These are phyloP conservation scores for Dryomyza anilis DNA, from an alignment of 2,888 invertebrate species.

Conservation along the genomic window DNA sequence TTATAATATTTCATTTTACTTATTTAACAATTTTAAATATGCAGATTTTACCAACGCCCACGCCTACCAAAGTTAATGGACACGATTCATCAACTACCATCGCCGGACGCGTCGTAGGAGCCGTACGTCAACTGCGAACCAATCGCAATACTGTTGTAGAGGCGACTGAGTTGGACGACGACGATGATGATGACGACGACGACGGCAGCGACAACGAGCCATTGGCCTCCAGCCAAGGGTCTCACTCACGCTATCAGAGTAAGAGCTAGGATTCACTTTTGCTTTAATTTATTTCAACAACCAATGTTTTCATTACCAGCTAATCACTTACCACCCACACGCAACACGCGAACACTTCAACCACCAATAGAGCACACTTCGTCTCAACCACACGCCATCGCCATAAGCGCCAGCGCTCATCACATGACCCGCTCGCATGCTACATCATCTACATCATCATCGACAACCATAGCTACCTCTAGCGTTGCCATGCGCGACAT, in stretches of 20 bases:
- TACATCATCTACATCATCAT: conserved; percentile 50
- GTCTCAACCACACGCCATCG: conserved; percentile 34
- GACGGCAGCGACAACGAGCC: conserved; percentile 58
- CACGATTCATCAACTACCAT: too few relatives aligned
- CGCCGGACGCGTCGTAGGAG: conserved; percentile 33
- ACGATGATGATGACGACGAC: conserved; percentile 48
- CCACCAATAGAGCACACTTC: conserved; percentile 27
- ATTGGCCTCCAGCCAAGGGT: conserved; percentile 50
- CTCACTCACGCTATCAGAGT: conserved; percentile 42
- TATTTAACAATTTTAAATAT: too few relatives aligned
- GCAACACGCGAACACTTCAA: conserved; percentile 9
- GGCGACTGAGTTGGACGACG: conserved; percentile 44
- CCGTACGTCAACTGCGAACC: conserved; percentile 53
- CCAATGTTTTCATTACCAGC: not conserved
- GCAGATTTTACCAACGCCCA: conserved; percentile 51
- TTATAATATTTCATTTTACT: too few relatives aligned
- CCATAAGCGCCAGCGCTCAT: conserved; percentile 34
- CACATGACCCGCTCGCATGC: conserved; percentile 58
- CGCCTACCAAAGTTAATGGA: conserved; percentile 49
- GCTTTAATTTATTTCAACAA: not conserved
- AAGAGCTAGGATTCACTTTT: too few relatives aligned
- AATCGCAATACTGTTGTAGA: conserved; percentile 56
- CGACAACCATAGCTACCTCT: conserved; percentile 37
- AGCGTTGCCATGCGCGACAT: conserved; percentile 35
- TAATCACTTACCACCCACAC: conserved; percentile 10